Evolutionary conservation across 2,888 invertebrate species (phyloP), one percentile per base, ranked within the genome.

Genomic region (Habroteleia sp.): DNA sequence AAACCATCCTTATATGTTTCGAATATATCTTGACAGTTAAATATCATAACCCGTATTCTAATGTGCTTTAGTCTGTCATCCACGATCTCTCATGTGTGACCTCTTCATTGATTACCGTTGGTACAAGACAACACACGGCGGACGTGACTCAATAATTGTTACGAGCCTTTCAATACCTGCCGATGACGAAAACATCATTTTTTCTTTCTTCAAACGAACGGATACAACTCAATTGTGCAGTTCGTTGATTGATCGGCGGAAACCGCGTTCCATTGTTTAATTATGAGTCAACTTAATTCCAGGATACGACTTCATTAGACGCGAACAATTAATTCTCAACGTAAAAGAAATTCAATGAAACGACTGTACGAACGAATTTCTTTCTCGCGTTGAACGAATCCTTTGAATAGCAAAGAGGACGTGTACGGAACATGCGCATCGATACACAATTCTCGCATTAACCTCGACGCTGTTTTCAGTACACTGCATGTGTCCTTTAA

Each of bases 241-340:
- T 5, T 14, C 35, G 17, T 2, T 44, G 73, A 73, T 58, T 50
- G 66, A 60, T 66, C 39, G 29, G 14, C 63, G 68, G 65, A 71
- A 71, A 42, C 52, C 29, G 7, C 46, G 14, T 6, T 20, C 50
- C 42, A 68, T 74, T 74, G 68, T 74, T 54, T 25, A 63, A 63
- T 75, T 69, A 71, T 54, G 69, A 71, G 33, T 63, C 48, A 60
- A 41, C 60, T 42, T 52, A 27, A 62, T 27, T 65, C 13, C 65
- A 58, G 74, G 69, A 69, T 63, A 63, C 58, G 58, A 69, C 71
- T 75, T 65, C 52, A 75, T 73, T 73, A 73, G 58, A 31, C 13
- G 25, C 42, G 54, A 75, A 75, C 48, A 71, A 71, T 75, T 75
- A 60, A 42, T 58, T 23, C 27, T 6, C 14, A n/a, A 7, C 5